Evolutionary conservation across 2,888 invertebrate genomes (phyloP).

Genomic region (Allolobophora icterica): DNA sequence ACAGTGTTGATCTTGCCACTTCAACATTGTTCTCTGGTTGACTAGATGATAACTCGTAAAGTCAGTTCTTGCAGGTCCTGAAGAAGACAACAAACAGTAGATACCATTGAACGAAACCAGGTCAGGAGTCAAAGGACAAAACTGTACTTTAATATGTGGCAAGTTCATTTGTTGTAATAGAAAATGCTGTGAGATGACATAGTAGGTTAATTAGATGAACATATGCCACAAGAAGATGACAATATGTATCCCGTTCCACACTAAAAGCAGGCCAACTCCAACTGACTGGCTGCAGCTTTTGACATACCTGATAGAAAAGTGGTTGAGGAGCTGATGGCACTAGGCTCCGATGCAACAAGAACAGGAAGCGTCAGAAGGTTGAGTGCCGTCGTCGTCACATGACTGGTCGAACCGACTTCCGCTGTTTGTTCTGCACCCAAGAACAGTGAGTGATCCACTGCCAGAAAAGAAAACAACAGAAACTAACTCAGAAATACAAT

Average conservation of each 20-base stretch:
- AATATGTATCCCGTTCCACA: no score
- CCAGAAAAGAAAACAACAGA: not conserved
- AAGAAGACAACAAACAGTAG: not conserved
- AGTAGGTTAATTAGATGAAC: not conserved
- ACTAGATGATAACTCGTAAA: constrained; percentile 23
- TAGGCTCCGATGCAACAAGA: not conserved
- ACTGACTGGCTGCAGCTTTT: not conserved
- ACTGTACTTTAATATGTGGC: not conserved
- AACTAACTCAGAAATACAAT: no score
- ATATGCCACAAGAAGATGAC: not conserved
- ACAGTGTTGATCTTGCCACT: not conserved
- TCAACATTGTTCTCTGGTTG: not conserved
- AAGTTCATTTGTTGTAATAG: not conserved
- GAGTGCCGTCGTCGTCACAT: not conserved
- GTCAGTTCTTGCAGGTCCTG: not conserved
- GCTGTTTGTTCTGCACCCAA: not conserved
- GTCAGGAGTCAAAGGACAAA: not conserved
- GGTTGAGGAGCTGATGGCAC: not conserved
- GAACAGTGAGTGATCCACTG: constrained; percentile 11
- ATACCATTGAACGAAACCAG: not conserved
- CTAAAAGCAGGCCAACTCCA: not conserved
- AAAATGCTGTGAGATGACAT: not conserved
- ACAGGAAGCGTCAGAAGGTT: constrained; percentile 27
- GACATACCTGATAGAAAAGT: not conserved
- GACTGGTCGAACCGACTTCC: not conserved